Base-by-base conservation (phyloP, 2,113 vertebrate genomes). In the Lepidothrix coronata region DNA sequence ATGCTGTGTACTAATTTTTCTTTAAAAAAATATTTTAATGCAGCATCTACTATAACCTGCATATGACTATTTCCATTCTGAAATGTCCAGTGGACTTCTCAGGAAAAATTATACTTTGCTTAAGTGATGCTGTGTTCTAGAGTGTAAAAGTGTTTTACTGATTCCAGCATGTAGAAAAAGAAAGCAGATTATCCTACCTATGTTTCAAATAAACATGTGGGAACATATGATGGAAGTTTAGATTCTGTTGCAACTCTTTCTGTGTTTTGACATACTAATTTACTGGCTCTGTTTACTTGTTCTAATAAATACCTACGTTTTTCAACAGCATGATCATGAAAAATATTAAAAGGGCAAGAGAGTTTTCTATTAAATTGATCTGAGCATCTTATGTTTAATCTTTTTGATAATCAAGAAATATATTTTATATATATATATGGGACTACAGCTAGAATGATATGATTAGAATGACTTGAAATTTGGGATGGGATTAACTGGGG, bases 1-100 rank as follows among this genome's bases (percentile, higher is more conserved):
- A 78, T 89, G 72, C 52, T 92, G 57, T 92, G 51, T 88, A 91
- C 94, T 94, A 78, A 96, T 63, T 81, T 76, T 71, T 61, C 71
- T 92, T 94, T 3, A 31, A n/a, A 85, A 71, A 35, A 18, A 66
- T 89, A 82, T 46, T 82, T 74, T 91, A 83, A 86, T 95, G 30
- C 61, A 84, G 14, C 25, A 68, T 91, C 59, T 95, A 94, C 91
- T 30, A 74, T 71, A 93, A 94, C 39, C 41, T 70, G 49, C 54
- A 88, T 85, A 95, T 96, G 25, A 41, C 6, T 4, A 17, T 61
- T 76, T 52, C 22, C 49, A 14, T 58, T 51, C 7, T 46, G 27
- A 91, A 89, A 84, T 19, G 12, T 25, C 30, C 28, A 41, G 13
- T 3, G 70, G 35, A 57, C 14, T 2, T 73, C 49, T 48, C 25